Conservation (phyloP, 2,888 invertebrate species). For the Apomyelois bistriatella region DNA sequence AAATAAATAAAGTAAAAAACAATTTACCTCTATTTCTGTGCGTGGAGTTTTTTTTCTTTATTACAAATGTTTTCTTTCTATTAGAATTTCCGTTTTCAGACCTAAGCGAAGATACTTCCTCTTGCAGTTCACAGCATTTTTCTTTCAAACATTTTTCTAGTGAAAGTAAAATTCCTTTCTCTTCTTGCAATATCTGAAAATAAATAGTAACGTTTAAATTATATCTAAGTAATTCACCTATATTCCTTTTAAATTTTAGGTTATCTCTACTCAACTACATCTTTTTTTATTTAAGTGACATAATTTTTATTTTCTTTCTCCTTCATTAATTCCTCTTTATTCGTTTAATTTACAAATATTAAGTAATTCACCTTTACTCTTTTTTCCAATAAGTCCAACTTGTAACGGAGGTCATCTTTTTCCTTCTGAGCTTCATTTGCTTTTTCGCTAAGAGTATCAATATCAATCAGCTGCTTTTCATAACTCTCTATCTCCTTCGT, state of each 20-base stretch:
- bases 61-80: slow-evolving; percentile 68
- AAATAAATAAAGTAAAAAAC: too few species aligned
- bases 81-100: slow-evolving; percentile 75
- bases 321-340: too few species aligned
- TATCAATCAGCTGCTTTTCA: slow-evolving; percentile 88
- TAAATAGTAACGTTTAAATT: background rate
- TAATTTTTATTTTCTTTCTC: too few species aligned
- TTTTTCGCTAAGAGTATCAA: slow-evolving; percentile 85
- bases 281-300: too few species aligned
- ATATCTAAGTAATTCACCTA: background rate
- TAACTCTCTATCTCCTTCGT: slow-evolving; percentile 86
- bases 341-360: too few species aligned
- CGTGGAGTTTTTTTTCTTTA: slow-evolving; percentile 69
- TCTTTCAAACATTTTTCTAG: slow-evolving; percentile 87
- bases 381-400: slow-evolving; percentile 85
- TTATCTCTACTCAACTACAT: too few species aligned
- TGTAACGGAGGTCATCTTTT: slow-evolving; percentile 82
- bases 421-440: slow-evolving; percentile 85
- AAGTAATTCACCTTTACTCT: slow-evolving; percentile 88
- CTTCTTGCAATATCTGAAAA: slow-evolving; percentile 85
- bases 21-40: slow-evolving; percentile 73
- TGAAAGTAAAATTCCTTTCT: slow-evolving; percentile 86
- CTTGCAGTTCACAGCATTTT: slow-evolving; percentile 86
- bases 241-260: too few species aligned
- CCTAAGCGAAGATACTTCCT: slow-evolving; percentile 82